phyloP scores from a whole-genome alignment of 2,797 vertebrate genomes.

The Sebastes ruberrimus region DNA sequence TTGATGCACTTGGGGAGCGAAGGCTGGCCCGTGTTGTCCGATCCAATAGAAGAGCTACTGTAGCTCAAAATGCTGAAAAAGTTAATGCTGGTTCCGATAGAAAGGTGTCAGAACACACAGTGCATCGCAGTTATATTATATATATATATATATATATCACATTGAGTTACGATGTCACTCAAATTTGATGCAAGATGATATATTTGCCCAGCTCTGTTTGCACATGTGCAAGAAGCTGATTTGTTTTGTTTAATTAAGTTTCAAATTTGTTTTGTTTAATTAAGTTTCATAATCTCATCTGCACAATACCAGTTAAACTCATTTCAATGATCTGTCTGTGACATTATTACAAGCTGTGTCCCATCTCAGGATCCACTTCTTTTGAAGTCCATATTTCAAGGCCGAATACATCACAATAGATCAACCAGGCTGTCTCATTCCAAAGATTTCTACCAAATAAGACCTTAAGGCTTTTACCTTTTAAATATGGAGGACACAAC shows the following conservation, averaged over 20 bases:
- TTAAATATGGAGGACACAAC: conserved; percentile 5
- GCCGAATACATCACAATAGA: background rate
- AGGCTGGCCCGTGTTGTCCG: too few species aligned
- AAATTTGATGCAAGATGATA: background rate
- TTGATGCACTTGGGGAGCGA: too few species aligned
- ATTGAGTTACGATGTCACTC: background rate
- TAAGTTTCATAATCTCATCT: background rate
- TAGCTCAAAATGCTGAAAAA: too few species aligned
- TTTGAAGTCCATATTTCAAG: conserved; percentile 5
- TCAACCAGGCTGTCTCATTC: background rate
- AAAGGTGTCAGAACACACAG: too few species aligned
- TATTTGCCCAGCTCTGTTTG: background rate
- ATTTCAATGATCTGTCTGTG: conserved; percentile 8
- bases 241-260: conserved; percentile 15
- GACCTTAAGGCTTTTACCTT: conserved; percentile 2
- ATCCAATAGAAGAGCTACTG: too few species aligned
- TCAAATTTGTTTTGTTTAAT: conserved; percentile 12
- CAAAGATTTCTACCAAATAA: background rate
- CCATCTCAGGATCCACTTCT: background rate
- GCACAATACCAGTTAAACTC: background rate
- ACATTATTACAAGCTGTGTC: background rate
- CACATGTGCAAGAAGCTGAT: background rate
- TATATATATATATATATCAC: background rate
- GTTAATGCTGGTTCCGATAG: too few species aligned
- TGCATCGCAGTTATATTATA: too few species aligned